Percentiles rank a stretch among this genome's conserved stretches.
These are phyloP conservation scores for Tinea semifulvella DNA, from an alignment of 2,888 invertebrate genomes.

Conservation along the genomic window DNA sequence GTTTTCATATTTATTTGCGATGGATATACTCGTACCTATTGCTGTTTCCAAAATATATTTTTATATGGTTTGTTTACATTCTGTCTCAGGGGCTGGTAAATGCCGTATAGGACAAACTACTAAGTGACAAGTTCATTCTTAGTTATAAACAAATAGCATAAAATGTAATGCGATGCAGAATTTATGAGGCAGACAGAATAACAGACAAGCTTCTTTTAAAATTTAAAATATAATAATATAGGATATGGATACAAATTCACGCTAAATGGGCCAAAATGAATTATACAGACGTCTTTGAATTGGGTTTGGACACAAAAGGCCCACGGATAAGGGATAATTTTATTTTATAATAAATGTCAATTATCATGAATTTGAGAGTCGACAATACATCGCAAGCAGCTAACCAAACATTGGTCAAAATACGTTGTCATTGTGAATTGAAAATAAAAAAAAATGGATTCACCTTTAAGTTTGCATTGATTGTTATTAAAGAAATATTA, in stretches of 20 bases:
- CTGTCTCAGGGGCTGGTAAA: too few species aligned
- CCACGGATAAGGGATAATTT: slow-evolving; percentile 57
- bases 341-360: slow-evolving; percentile 67
- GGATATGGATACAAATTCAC: slow-evolving; percentile 52
- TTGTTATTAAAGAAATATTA: background rate
- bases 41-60: too few species aligned
- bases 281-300: slow-evolving; percentile 28
- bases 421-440: slow-evolving; percentile 46
- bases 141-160: too few species aligned
- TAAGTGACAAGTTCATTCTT: too few species aligned
- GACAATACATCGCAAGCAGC: slow-evolving; percentile 62
- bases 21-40: too few species aligned
- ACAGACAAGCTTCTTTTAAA: too few species aligned
- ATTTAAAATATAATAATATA: slow-evolving; percentile 42
- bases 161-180: too few species aligned
- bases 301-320: slow-evolving; percentile 38
- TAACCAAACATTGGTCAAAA: slow-evolving; percentile 75
- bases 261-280: slow-evolving; percentile 43
- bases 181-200: too few species aligned
- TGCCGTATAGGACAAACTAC: too few species aligned
- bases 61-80: too few species aligned
- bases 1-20: too few species aligned
- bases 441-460: background rate
- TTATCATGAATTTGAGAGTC: slow-evolving; percentile 58
- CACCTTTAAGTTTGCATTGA: slow-evolving; percentile 1